Base-by-base conservation (phyloP, 2,113 vertebrate species). In the Tachycineta bicolor region DNA sequence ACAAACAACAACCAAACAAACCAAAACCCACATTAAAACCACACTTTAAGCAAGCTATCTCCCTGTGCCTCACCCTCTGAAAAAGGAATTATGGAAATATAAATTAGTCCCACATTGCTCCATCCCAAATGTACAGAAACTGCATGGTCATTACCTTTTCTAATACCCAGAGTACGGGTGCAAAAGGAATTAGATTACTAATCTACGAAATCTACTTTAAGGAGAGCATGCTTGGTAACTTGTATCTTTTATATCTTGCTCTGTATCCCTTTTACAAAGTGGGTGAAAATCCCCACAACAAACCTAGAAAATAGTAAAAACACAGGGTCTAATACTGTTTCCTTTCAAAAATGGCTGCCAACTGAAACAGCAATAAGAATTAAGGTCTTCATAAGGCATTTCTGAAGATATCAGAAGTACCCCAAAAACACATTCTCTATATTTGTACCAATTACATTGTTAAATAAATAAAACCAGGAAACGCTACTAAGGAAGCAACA, bases 231-330 rank as follows among this genome's bases (percentile, higher is more conserved):
- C 34, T 28, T 80, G 43, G 14, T 75, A 46, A 80, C 24, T 37
- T 22, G 1, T 16, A 14, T 44, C 21, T 74, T 63, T 91, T 22
- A 3, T 39, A 81, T 25, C n/a, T 59, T 68, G 16, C 22, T 64
- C 31, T 41, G 41, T 28, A 73, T 49, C 3, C 11, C 34, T 43
- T 62, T 56, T n/a, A 83, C 39, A 68, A 71, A 71, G 29, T 2
- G 2, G 7, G 13, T 4, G 4, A 11, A 69, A 56, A 29, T 5
- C 0, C 9, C 6, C 23, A 79, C 11, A 1, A 1, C 16, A 79
- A 63, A 70, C 6, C 17, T 53, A n/a, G 19, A 74, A 82, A 87
- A 44, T 0, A 62, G 43, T 14, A 79, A 41, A 89, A 12, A 43
- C 7, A 77, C 9, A 46, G 19, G 60, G 44, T 67, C 14, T 78